These are phyloP conservation scores for Diorhabda sublineata DNA, from an alignment of 1,140 invertebrate species.

Conservation along the genomic window DNA sequence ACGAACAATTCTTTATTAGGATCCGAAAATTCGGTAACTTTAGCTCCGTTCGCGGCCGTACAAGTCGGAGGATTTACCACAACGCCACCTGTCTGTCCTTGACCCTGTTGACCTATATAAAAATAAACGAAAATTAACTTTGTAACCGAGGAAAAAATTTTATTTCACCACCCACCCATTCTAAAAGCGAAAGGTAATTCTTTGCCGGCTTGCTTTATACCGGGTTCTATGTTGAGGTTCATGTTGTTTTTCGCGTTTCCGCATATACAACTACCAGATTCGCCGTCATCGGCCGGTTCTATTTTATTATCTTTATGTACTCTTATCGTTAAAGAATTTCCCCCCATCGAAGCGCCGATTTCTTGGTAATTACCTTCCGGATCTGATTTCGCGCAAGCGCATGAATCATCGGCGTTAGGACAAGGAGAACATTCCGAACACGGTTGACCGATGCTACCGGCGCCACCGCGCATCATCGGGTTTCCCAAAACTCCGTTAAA, in stretches of 20 bases:
- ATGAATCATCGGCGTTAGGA: background rate
- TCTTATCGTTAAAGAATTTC: slow-evolving; percentile 45
- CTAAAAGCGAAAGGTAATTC: slow-evolving; percentile 39
- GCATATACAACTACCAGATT: background rate
- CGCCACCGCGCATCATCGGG: background rate
- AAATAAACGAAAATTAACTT: background rate
- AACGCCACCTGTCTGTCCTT: slow-evolving; percentile 29
- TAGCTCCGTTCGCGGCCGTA: slow-evolving; percentile 36
- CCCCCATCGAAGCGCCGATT: slow-evolving; percentile 45
- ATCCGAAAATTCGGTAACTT: slow-evolving; percentile 44
- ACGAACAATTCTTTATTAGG: slow-evolving; percentile 46
- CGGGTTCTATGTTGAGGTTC: slow-evolving; percentile 27
- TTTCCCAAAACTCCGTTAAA: background rate
- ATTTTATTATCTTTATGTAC: slow-evolving; percentile 44
- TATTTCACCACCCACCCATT: slow-evolving; percentile 32
- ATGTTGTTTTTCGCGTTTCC: slow-evolving; percentile 7
- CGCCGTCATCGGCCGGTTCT: slow-evolving; percentile 26
- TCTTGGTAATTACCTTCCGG: slow-evolving; percentile 42
- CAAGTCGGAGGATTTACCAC: slow-evolving; percentile 38
- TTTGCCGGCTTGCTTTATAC: slow-evolving; percentile 25
- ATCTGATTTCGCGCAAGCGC: background rate
- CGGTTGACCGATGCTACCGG: background rate
- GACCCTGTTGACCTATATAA: background rate
- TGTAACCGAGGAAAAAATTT: background rate
- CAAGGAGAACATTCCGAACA: background rate